Conservation (phyloP, 2,888 invertebrate species). For the Apamea epomidion region DNA sequence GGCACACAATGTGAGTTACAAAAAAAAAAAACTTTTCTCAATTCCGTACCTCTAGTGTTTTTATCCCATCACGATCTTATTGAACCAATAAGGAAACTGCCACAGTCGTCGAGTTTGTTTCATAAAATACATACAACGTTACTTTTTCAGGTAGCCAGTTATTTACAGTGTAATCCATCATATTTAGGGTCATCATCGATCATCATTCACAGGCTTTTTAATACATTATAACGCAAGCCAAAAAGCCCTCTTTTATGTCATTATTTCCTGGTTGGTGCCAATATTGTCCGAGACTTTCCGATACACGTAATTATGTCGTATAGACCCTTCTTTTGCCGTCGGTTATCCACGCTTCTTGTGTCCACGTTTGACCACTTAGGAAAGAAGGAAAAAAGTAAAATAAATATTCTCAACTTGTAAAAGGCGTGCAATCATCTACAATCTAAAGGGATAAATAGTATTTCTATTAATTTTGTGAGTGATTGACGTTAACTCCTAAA, state of each 20-base stretch:
- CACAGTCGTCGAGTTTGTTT: background rate
- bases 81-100: background rate
- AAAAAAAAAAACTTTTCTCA: background rate
- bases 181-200: conserved; percentile 5
- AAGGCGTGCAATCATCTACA: background rate
- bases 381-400: background rate
- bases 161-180: conserved; percentile 8
- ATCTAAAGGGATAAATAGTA: background rate
- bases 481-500: conserved; percentile 3
- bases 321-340: background rate
- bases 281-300: conserved; percentile 2
- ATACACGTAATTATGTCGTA: background rate
- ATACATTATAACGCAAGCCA: background rate
- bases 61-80: background rate
- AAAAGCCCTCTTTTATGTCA: background rate
- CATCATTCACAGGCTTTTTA: conserved; percentile 9
- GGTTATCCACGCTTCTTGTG: no score
- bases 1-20: no score
- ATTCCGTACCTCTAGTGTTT: background rate
- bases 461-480: background rate
- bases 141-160: background rate
- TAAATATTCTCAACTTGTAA: background rate
- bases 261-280: background rate
- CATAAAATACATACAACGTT: background rate
- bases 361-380: background rate